Conservation (phyloP, 35 echinoderm and acorn worm species). For the Strongylocentrotus purpuratus region DNA sequence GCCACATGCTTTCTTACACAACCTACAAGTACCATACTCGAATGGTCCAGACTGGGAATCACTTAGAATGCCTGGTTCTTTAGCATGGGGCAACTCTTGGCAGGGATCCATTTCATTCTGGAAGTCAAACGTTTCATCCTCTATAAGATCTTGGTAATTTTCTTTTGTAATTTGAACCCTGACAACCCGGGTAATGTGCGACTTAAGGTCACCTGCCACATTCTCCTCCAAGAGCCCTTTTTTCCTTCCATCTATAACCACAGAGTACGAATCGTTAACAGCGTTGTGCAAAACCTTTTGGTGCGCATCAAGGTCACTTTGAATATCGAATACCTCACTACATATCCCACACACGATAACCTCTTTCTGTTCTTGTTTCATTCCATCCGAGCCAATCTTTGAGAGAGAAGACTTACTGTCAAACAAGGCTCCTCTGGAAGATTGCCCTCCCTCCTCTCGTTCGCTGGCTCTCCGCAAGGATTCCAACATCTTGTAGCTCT, state of each 20-base stretch:
- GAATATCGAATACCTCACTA: neutral
- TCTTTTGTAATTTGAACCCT: neutral
- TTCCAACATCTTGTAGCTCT: neutral
- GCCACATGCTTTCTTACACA: neutral
- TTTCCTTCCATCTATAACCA: neutral
- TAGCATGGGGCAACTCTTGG: neutral
- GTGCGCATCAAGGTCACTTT: neutral
- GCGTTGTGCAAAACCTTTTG: neutral
- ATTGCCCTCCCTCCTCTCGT: neutral
- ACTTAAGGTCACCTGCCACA: neutral
- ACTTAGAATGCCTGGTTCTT: neutral
- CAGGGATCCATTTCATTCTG: neutral
- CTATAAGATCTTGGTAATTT: neutral
- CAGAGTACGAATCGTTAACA: neutral
- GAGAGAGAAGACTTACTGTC: neutral
- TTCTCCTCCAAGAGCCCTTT: neutral
- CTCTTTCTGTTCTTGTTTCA: neutral
- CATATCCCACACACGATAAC: neutral
- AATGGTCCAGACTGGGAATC: neutral
- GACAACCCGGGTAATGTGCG: neutral
- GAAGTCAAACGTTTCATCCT: neutral
- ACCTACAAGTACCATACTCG: neutral
- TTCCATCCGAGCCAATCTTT: neutral
- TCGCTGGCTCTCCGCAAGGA: neutral
- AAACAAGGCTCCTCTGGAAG: neutral